A percentile compares a stretch with the other conserved stretches of the same genome.
Evolutionary conservation across 2,797 vertebrate genomes (phyloP).

Genomic region (Spheniscus humboldti): DNA sequence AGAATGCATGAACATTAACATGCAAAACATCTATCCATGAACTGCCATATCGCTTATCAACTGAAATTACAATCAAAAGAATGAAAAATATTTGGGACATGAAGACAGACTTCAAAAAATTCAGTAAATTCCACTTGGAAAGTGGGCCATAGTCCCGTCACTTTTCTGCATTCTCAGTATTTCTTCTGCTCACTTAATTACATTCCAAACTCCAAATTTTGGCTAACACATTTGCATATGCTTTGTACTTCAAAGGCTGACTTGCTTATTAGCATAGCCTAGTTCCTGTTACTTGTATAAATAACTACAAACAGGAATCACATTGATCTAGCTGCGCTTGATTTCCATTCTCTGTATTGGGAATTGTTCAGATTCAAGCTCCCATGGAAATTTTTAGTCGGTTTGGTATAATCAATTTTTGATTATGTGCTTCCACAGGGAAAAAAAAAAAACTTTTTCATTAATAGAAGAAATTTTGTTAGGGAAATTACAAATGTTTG

Average conservation of each 20-base stretch:
- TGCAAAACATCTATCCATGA: neutral
- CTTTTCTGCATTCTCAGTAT: slow-evolving; percentile 38
- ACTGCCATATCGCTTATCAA: neutral
- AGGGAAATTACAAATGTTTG: neutral
- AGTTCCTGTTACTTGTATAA: slow-evolving; percentile 58
- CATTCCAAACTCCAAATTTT: slow-evolving; percentile 49
- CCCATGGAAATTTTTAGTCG: neutral
- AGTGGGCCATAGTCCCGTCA: neutral
- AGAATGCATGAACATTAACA: neutral
- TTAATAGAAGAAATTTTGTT: neutral
- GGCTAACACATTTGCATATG: slow-evolving; percentile 45
- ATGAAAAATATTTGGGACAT: neutral
- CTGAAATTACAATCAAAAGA: neutral
- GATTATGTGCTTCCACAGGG: neutral
- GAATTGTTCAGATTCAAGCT: slow-evolving; percentile 19
- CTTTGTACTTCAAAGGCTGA: slow-evolving; percentile 67
- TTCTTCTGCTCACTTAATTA: slow-evolving; percentile 50
- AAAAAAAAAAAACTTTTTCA: neutral
- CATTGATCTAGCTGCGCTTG: slow-evolving; percentile 16
- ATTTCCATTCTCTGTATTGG: slow-evolving; percentile 38
- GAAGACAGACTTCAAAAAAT: neutral
- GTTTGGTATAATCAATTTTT: slow-evolving; percentile 11
- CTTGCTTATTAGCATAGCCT: slow-evolving; percentile 60
- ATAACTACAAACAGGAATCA: slow-evolving; percentile 36
- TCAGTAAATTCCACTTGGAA: neutral